Percentiles rank a stretch among this genome's conserved stretches.
These are phyloP conservation scores for Fulmarus glacialis DNA, from an alignment of 2,113 vertebrate genomes.

Conservation along the genomic window DNA sequence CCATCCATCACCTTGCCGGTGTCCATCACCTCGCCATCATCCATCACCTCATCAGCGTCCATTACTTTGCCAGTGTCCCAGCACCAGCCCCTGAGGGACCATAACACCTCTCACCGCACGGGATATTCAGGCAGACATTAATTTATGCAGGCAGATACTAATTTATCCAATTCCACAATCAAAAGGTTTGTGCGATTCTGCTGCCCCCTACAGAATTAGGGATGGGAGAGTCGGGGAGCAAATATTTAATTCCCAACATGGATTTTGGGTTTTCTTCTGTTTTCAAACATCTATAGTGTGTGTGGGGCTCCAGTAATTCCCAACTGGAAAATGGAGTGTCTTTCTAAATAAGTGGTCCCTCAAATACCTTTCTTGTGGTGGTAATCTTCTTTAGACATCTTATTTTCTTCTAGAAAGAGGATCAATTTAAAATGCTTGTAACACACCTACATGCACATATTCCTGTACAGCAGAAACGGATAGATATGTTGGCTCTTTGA, in stretches of 20 bases:
- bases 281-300: accelerated
- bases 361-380: not conserved
- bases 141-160: not conserved
- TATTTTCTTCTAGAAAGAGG: not conserved
- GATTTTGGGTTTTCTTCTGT: not conserved
- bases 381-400: not conserved
- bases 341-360: not conserved
- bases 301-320: not conserved
- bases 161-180: accelerated
- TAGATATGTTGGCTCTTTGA: not conserved
- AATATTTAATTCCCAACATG: accelerated
- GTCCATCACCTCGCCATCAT: no score
- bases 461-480: not conserved
- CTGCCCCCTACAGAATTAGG: not conserved
- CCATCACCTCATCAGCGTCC: not conserved
- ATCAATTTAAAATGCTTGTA: not conserved
- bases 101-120: accelerated
- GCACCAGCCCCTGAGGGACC: not conserved
- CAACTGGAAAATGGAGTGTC: not conserved
- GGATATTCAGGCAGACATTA: not conserved
- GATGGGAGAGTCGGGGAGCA: not conserved
- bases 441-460: not conserved
- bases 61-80: not conserved
- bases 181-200: not conserved
- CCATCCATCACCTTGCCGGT: not conserved